phyloP scores from a whole-genome alignment of 2,113 vertebrate genomes.

The Gavia stellata region DNA sequence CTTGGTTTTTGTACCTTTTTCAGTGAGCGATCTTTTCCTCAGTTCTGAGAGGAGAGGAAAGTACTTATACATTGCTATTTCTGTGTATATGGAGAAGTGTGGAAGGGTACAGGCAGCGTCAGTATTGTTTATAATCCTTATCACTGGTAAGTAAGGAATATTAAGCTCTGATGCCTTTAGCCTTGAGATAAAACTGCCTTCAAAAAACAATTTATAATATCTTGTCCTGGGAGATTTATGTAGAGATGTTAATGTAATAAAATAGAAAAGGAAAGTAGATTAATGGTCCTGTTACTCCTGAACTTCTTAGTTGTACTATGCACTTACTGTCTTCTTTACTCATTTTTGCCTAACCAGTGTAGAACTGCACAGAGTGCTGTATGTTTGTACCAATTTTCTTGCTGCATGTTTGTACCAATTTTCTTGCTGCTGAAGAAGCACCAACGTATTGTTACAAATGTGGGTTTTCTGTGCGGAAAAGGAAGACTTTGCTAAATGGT shows the following conservation, averaged over 20 bases:
- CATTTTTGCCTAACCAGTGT: not conserved
- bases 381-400: not conserved
- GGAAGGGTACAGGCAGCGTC: not conserved
- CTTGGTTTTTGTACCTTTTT: not conserved
- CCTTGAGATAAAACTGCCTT: conserved; percentile 26
- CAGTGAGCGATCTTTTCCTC: not conserved
- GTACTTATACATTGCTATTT: not conserved
- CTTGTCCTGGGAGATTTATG: not conserved
- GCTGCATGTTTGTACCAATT: not conserved
- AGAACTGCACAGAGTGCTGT: not conserved
- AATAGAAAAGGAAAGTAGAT: conserved; percentile 30
- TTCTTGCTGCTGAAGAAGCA: not conserved
- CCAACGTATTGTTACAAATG: not conserved
- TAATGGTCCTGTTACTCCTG: not conserved
- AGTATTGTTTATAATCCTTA: conserved; percentile 33
- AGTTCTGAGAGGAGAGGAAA: not conserved
- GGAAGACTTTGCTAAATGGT: not conserved
- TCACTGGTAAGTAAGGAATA: conserved; percentile 16
- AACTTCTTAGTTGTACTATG: not conserved
- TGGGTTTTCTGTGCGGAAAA: not conserved
- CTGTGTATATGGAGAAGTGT: not conserved
- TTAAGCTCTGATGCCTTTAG: not conserved
- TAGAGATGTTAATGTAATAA: conserved; percentile 34
- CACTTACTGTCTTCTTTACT: not conserved
- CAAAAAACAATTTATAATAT: conserved; percentile 34